phyloP scores from a whole-genome alignment of 2,888 invertebrate genomes.

The Stratiomys singularior region DNA sequence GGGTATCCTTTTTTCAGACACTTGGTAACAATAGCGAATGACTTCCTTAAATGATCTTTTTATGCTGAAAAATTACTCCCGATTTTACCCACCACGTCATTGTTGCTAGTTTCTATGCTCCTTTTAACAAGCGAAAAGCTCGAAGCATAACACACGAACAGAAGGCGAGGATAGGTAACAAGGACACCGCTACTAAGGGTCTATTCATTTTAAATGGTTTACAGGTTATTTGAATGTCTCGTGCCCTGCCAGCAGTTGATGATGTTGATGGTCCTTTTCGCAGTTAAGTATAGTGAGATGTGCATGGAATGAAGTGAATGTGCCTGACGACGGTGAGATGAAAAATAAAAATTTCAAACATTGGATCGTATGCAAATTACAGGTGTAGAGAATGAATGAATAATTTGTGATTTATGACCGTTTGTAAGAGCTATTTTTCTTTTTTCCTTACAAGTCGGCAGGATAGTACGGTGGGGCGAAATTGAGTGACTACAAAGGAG shows the following conservation, averaged over 20 bases:
- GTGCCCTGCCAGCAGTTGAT: neutral
- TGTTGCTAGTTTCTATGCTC: slow-evolving; percentile 6
- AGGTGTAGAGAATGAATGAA: slow-evolving; percentile 51
- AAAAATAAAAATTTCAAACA: slow-evolving; percentile 27
- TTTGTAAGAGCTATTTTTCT: slow-evolving; percentile 34
- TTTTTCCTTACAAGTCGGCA: neutral
- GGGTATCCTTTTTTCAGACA: slow-evolving; percentile 18
- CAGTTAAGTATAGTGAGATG: neutral
- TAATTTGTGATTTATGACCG: slow-evolving; percentile 53
- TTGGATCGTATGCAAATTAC: slow-evolving; percentile 51
- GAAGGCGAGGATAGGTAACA: neutral
- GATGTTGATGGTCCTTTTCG: neutral
- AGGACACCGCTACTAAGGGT: neutral
- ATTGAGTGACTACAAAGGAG: neutral
- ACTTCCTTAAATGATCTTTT: slow-evolving; percentile 51
- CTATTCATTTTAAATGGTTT: slow-evolving; percentile 10
- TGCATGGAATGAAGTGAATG: neutral
- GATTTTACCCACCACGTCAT: slow-evolving; percentile 47
- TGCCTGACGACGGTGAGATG: neutral
- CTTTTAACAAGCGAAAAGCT: neutral
- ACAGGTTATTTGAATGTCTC: neutral
- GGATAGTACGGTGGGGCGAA: neutral
- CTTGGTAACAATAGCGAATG: slow-evolving; percentile 42
- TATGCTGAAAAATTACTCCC: slow-evolving; percentile 52
- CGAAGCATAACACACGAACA: neutral